phyloP scores from a whole-genome alignment of 2,888 invertebrate genomes.

The Cybosia mesomella region DNA sequence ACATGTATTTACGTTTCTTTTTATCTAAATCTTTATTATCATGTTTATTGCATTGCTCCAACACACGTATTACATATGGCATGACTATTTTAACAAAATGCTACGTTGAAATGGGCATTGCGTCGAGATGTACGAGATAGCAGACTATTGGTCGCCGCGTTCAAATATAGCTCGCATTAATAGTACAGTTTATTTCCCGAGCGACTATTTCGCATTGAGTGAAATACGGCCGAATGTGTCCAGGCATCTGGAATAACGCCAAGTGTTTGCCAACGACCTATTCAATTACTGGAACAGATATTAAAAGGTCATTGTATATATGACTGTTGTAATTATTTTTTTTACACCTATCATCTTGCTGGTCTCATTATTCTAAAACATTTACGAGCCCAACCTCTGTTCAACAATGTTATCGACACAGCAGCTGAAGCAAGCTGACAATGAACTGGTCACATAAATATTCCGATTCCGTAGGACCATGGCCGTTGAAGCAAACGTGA shows the following conservation, averaged over 20 bases:
- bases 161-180: slow-evolving; percentile 74
- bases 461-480: too few species aligned
- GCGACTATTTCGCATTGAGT: slow-evolving; percentile 76
- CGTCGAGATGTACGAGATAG: slow-evolving; percentile 41
- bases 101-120: slow-evolving; percentile 27
- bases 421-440: too few species aligned
- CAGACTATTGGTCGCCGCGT: slow-evolving; percentile 76
- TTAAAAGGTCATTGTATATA: slow-evolving; percentile 18
- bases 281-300: slow-evolving; percentile 51
- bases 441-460: too few species aligned
- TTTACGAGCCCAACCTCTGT: too few species aligned
- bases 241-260: slow-evolving; percentile 69
- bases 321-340: background rate
- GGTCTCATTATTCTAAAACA: background rate
- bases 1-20: background rate
- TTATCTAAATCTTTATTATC: slow-evolving; percentile 30
- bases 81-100: slow-evolving; percentile 20
- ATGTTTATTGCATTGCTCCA: slow-evolving; percentile 23
- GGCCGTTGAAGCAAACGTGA: too few species aligned
- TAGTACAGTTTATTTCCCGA: slow-evolving; percentile 71
- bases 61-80: slow-evolving; percentile 8
- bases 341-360: background rate
- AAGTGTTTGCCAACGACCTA: slow-evolving; percentile 56
- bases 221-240: slow-evolving; percentile 74
- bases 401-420: too few species aligned